phyloP scores from a whole-genome alignment of 2,113 vertebrate species.

The Aplodontia rufa region DNA sequence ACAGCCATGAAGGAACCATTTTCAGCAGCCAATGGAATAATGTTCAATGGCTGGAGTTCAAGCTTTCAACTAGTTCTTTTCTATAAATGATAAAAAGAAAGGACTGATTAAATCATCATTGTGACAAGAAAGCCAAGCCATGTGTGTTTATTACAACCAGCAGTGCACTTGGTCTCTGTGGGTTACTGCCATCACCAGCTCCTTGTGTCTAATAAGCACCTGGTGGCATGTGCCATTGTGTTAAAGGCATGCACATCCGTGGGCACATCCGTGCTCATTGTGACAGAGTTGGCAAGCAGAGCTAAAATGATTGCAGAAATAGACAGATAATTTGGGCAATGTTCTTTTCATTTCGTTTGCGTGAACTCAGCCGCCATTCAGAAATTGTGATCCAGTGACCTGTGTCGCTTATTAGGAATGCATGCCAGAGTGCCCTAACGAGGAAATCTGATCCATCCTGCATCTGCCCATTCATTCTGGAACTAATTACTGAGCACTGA shows the following conservation, averaged over 20 bases:
- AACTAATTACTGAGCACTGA: background rate
- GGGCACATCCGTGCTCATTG: slow-evolving; percentile 13
- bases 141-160: background rate
- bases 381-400: background rate
- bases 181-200: fast-evolving
- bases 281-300: background rate
- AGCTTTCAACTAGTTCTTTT: background rate
- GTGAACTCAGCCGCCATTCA: background rate
- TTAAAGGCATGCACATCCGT: background rate
- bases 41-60: background rate
- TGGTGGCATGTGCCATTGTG: background rate
- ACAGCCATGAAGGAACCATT: background rate
- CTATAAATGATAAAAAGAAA: background rate
- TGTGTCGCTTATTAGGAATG: background rate
- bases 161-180: background rate
- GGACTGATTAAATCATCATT: background rate
- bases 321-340: slow-evolving; percentile 8
- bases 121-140: background rate
- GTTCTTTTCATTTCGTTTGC: background rate
- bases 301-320: background rate
- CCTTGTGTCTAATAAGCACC: background rate
- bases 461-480: background rate
- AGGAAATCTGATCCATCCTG: background rate
- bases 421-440: background rate
- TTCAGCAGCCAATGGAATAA: background rate